Conservation (phyloP, 1,140 invertebrate species). For the Bathynomus jamesi region DNA sequence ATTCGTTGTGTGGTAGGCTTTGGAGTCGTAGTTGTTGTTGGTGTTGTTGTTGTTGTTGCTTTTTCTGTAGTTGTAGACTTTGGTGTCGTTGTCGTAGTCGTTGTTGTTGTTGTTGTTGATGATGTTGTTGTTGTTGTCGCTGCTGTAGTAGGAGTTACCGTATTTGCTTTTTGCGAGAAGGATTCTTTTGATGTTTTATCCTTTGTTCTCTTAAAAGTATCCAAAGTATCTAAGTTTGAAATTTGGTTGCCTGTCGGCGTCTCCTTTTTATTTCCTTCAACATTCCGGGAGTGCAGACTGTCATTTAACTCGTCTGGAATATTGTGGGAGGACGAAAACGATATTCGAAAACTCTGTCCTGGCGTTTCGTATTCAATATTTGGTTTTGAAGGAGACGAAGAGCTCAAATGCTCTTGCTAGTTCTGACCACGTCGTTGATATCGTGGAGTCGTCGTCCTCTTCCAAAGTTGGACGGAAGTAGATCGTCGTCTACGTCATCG, state of each 20-base stretch:
- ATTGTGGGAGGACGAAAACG: not conserved
- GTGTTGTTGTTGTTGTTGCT: not conserved
- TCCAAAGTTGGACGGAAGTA: too few species aligned
- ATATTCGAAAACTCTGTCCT: not conserved
- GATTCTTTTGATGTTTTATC: too few species aligned
- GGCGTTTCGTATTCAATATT: not conserved
- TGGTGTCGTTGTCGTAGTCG: not conserved
- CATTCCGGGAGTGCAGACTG: not conserved
- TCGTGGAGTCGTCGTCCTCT: too few species aligned
- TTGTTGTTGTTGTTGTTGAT: not conserved
- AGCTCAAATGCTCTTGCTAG: too few species aligned
- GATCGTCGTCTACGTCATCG: too few species aligned
- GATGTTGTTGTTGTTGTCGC: not conserved
- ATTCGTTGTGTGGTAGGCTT: not conserved
- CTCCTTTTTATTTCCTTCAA: not conserved
- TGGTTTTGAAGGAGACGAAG: not conserved
- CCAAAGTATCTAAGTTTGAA: too few species aligned
- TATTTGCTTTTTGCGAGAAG: not conserved
- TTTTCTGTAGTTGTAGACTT: not conserved
- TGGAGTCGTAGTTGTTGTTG: not conserved
- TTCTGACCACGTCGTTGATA: too few species aligned
- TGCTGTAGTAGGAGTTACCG: not conserved
- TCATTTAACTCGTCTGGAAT: not conserved
- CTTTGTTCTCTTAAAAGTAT: too few species aligned
- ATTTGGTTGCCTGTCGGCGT: too few species aligned